phyloP scores from a whole-genome alignment of 2,888 invertebrate genomes.

The Caradrina clavipalpis region DNA sequence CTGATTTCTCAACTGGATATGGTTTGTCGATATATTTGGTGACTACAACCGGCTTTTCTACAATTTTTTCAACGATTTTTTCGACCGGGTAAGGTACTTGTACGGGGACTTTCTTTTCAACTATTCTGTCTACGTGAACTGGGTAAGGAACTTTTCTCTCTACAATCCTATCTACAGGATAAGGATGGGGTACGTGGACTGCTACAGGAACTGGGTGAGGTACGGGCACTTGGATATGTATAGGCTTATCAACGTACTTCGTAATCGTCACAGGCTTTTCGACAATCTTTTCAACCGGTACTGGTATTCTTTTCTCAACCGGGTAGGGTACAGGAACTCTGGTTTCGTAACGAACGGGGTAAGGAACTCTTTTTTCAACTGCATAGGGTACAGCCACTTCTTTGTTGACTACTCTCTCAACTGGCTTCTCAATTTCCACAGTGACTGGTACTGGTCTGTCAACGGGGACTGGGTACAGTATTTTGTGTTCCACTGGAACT shows the following conservation, averaged over 20 bases:
- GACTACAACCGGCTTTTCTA: constrained; percentile 91
- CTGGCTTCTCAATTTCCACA: constrained; percentile 85
- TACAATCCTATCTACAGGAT: constrained; percentile 89
- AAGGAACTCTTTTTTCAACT: constrained; percentile 87
- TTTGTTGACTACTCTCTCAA: constrained; percentile 79
- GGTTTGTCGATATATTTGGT: constrained; percentile 86
- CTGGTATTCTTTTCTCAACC: constrained; percentile 84
- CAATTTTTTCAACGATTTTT: constrained; percentile 87
- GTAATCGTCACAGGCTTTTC: constrained; percentile 90
- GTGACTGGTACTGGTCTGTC: constrained; percentile 85
- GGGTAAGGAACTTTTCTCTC: constrained; percentile 87
- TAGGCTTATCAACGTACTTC: constrained; percentile 83
- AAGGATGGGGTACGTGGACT: constrained; percentile 82
- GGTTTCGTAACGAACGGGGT: constrained; percentile 85
- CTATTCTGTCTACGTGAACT: constrained; percentile 84
- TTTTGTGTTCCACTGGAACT: constrained; percentile 81
- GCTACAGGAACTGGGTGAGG: constrained; percentile 83
- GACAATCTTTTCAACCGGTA: constrained; percentile 87
- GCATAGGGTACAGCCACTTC: constrained; percentile 87
- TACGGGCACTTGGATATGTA: constrained; percentile 83
- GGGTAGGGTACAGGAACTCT: constrained; percentile 88
- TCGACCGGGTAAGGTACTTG: constrained; percentile 88
- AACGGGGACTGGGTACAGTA: constrained; percentile 81
- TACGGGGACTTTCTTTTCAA: constrained; percentile 86
- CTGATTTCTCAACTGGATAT: constrained; percentile 86